A percentile compares a stretch with the other conserved stretches of the same genome.
Conservation (phyloP, 2,113 vertebrate genomes). For the Petroica traversi region DNA sequence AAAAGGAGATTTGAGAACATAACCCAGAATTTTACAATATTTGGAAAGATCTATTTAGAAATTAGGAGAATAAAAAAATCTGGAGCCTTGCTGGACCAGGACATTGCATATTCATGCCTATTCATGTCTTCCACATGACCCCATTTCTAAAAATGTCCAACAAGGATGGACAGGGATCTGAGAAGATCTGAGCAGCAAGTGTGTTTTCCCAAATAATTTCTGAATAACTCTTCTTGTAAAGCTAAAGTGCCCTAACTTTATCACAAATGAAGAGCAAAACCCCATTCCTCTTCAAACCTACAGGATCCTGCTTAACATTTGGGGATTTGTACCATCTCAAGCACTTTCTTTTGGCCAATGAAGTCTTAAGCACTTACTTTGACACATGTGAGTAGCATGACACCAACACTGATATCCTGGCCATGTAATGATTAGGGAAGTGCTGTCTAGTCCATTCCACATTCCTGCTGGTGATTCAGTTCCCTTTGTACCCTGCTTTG, state of each 20-base stretch:
- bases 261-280: neutral
- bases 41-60: neutral
- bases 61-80: neutral
- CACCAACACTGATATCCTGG: neutral
- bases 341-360: neutral
- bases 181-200: neutral
- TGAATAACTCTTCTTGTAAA: neutral
- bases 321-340: neutral
- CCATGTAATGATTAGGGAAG: neutral
- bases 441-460: neutral
- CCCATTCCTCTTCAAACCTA: neutral
- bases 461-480: conserved; percentile 26
- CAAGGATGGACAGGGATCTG: neutral
- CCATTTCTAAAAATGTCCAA: neutral
- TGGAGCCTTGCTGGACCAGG: neutral
- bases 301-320: neutral
- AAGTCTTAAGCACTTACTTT: neutral
- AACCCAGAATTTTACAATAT: neutral
- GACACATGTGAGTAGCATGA: neutral
- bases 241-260: neutral
- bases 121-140: neutral
- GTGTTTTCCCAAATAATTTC: neutral
- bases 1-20: neutral
- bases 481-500: neutral
- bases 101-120: neutral